Evolutionary conservation across 1,140 invertebrate genomes (phyloP).

Genomic region (Drosophila ohnishii): DNA sequence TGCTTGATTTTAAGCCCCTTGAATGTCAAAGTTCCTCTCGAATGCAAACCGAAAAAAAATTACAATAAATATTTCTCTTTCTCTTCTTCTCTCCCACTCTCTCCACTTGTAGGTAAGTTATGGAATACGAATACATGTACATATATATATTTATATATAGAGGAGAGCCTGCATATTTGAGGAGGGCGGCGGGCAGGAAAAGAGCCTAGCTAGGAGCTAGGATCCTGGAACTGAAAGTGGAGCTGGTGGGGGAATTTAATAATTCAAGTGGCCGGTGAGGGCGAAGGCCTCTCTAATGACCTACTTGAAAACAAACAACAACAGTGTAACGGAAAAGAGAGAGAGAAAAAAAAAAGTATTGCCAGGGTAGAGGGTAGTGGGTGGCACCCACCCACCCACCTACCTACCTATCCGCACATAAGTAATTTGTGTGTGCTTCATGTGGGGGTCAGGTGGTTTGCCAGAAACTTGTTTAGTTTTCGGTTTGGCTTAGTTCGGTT

Average conservation of each 20-base stretch:
- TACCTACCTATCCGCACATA: constrained; percentile 41
- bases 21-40: constrained; percentile 22
- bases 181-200: neutral
- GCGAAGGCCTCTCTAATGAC: constrained; percentile 69
- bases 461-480: constrained; percentile 67
- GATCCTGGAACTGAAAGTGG: constrained; percentile 18
- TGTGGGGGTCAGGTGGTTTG: constrained; percentile 43
- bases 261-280: constrained; percentile 67
- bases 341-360: neutral
- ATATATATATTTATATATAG: constrained; percentile 1
- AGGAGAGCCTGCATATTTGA: constrained; percentile 30
- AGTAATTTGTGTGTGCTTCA: constrained; percentile 58
- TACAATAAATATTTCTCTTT: constrained; percentile 38
- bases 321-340: constrained; percentile 15
- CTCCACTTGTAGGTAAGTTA: constrained; percentile 49
- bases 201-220: neutral
- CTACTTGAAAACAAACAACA: constrained; percentile 65
- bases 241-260: constrained; percentile 64
- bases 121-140: constrained; percentile 16
- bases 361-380: neutral
- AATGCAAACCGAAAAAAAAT: constrained; percentile 23
- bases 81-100: constrained; percentile 8
- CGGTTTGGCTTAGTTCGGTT: constrained; percentile 51
- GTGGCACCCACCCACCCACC: neutral
- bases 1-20: constrained; percentile 17